These are phyloP conservation scores for Protosalanx chinensis DNA, from an alignment of 2,797 vertebrate genomes.

Conservation along the genomic window DNA sequence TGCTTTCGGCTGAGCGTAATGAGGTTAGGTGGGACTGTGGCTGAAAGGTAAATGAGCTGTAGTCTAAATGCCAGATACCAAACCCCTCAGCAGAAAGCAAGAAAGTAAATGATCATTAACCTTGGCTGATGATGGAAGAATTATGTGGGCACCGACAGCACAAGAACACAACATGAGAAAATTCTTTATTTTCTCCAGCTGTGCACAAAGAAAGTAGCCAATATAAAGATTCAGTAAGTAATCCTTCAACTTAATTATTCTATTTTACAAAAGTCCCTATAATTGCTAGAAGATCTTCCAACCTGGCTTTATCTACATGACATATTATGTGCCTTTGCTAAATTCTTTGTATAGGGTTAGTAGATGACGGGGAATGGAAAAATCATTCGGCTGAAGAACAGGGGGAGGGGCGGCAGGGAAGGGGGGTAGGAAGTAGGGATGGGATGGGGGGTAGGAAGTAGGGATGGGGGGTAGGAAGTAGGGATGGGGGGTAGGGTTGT, in stretches of 20 bases:
- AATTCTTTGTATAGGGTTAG: slow-evolving; percentile 42
- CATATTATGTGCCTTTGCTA: slow-evolving; percentile 35
- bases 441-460: too few relatives aligned
- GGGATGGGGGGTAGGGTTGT: slow-evolving; percentile 44
- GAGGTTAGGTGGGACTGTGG: slow-evolving; percentile 37
- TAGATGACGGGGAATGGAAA: slow-evolving; percentile 50
- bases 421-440: too few relatives aligned
- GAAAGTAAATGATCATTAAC: not conserved
- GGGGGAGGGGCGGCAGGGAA: slow-evolving; percentile 16
- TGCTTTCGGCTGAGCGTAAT: slow-evolving; percentile 16
- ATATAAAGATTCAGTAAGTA: not conserved
- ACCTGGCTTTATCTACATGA: slow-evolving; percentile 22
- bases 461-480: too few relatives aligned
- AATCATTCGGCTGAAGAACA: slow-evolving; percentile 38
- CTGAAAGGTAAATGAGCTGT: slow-evolving; percentile 1
- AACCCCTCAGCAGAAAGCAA: not conserved
- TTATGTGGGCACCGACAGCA: not conserved
- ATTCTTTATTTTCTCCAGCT: not conserved
- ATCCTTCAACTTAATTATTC: not conserved
- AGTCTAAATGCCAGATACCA: slow-evolving; percentile 3
- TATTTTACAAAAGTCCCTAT: slow-evolving; percentile 25
- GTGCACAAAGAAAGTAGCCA: not conserved
- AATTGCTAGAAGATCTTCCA: slow-evolving; percentile 31
- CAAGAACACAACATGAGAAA: not conserved
- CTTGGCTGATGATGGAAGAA: not conserved